Base-by-base conservation (phyloP, 2,888 invertebrate species). In the Habroteleia sp. region DNA sequence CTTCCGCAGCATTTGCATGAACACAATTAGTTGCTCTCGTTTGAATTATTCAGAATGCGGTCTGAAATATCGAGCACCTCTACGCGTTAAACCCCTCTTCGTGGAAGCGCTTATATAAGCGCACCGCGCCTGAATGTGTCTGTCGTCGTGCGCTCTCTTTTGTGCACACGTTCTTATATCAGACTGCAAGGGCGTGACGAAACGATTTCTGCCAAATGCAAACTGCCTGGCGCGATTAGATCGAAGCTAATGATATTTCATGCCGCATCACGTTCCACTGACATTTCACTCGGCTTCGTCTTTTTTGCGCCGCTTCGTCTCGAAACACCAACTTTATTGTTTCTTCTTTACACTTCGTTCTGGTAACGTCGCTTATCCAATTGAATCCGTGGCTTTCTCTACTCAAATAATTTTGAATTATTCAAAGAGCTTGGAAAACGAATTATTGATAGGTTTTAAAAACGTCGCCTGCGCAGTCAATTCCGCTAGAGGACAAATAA, bases 1-100 rank as follows among this genome's bases (percentile, higher is more conserved):
- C 75, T 66, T 27, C 33, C 14, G 39, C 60, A 46, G 16, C 71
- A 87, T 86, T 87, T 86, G 83, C 87, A 87, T 87, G 83, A 86
- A 86, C 80, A 86, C 86, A 86, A 86, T 87, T 87, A 87, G 85
- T 83, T 82, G 81, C 80, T 81, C 78, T 81, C 81, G 83, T 85
- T 74, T 86, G 85, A 87, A 87, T 87, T 84, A 87, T 87, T 87
- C 86, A 86, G 82, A 85, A 82, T 76, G 77, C 50, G 71, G 56
- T 33, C 41, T 25, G 66, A 72, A 76, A 77, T 79, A 77, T 77
- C 72, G 72, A 65, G 62, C 75, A 73, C 20, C 60, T 54, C 54
- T 27, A 35, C 29, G 48, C 56, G 48, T 65, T 58, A 41, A 68
- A 65, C 66, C 74, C 74, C 56, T 65, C 68, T 50, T 46, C 50